phyloP scores from a whole-genome alignment of 92 coral and sea anemone genomes.

The Plumapathes pennacea region DNA sequence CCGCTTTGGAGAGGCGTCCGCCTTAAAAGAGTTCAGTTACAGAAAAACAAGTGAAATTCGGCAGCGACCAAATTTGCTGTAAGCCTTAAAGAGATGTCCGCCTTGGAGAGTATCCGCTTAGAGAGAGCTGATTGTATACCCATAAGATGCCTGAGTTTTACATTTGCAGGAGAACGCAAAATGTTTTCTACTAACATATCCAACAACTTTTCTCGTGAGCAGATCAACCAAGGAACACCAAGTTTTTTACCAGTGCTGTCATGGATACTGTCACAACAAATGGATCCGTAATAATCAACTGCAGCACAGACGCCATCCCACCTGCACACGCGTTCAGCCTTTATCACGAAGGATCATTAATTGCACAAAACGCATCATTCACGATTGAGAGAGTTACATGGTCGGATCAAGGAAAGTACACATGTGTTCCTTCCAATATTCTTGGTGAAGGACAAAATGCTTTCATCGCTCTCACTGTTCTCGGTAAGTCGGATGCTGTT shows the following conservation, averaged over 20 bases:
- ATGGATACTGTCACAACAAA: neutral
- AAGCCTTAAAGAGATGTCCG: too few relatives aligned
- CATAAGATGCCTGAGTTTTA: too few relatives aligned
- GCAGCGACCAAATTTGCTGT: too few relatives aligned
- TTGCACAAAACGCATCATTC: neutral
- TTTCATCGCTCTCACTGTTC: conserved; percentile 18
- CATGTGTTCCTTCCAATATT: conserved; percentile 32
- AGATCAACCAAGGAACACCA: conserved; percentile 39
- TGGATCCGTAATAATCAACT: conserved; percentile 12
- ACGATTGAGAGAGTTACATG: conserved; percentile 8
- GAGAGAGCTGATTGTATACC: too few relatives aligned
- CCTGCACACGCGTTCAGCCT: conserved; percentile 25
- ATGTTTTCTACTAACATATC: too few relatives aligned
- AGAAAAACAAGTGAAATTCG: too few relatives aligned
- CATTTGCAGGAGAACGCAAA: too few relatives aligned
- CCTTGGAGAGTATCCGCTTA: too few relatives aligned
- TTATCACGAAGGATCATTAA: conserved; percentile 1
- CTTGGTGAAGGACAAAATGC: conserved; percentile 30
- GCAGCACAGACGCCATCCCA: conserved; percentile 32
- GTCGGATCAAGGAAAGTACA: conserved; percentile 31
- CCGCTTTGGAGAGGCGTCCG: too few relatives aligned
- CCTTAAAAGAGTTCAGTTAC: too few relatives aligned
- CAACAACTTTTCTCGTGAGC: too few relatives aligned
- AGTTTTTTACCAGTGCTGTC: neutral
- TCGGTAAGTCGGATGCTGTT: conserved; percentile 1